A percentile compares a stretch with the other conserved stretches of the same genome.
Evolutionary conservation across 2,797 vertebrate species (phyloP).

Genomic region (Rhyacichthys aspro): DNA sequence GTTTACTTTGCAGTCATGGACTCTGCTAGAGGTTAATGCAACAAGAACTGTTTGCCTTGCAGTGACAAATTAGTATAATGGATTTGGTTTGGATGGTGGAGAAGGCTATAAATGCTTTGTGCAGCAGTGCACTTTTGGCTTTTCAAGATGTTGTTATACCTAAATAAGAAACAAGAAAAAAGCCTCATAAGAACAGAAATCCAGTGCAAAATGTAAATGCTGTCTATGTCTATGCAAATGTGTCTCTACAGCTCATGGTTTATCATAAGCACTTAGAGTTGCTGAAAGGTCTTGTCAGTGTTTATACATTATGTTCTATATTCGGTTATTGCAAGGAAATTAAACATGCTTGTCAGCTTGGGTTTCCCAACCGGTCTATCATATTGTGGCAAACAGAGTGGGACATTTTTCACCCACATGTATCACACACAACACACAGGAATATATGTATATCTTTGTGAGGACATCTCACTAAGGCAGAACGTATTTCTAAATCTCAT

Average conservation of each 20-base stretch:
- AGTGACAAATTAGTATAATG: slow-evolving; percentile 23
- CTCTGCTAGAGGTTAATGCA: slow-evolving; percentile 22
- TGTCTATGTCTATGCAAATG: slow-evolving; percentile 15
- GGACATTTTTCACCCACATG: slow-evolving; percentile 18
- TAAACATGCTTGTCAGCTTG: slow-evolving; percentile 72
- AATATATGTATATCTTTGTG: slow-evolving; percentile 1
- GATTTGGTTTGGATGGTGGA: slow-evolving; percentile 3
- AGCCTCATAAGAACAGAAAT: background rate
- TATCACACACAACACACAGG: slow-evolving; percentile 20
- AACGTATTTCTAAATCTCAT: too few species aligned
- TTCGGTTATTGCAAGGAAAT: slow-evolving; percentile 71
- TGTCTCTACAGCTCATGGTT: slow-evolving; percentile 34
- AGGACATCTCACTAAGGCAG: background rate
- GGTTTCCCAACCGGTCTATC: slow-evolving; percentile 68
- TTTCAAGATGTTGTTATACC: slow-evolving; percentile 2
- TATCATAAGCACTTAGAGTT: slow-evolving; percentile 53
- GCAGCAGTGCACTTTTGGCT: slow-evolving; percentile 3
- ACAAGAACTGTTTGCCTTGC: slow-evolving; percentile 23
- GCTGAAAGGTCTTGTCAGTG: slow-evolving; percentile 61
- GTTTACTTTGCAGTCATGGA: slow-evolving; percentile 16
- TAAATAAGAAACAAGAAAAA: background rate
- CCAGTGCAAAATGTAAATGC: background rate
- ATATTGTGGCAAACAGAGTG: slow-evolving; percentile 38
- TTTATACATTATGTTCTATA: slow-evolving; percentile 63
- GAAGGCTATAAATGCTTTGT: slow-evolving; percentile 13